Evolutionary conservation across 2,888 invertebrate species (phyloP).

Genomic region (Tachystola acroxantha): DNA sequence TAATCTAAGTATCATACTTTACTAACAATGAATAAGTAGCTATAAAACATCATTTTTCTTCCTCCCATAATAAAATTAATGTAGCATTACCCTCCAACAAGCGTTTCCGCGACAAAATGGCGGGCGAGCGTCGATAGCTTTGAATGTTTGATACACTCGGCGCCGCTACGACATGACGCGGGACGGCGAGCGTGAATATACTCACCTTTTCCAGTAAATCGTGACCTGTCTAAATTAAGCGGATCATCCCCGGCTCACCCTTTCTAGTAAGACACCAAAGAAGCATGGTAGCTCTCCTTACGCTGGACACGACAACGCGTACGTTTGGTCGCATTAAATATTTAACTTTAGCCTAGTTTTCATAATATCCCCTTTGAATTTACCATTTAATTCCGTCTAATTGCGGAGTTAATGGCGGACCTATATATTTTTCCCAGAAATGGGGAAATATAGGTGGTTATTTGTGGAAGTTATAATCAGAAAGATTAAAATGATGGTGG

Average conservation of each 20-base stretch:
- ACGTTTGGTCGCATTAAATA: conserved; percentile 30
- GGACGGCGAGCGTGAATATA: conserved; percentile 17
- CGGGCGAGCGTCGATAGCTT: conserved; percentile 37
- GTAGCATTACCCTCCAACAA: conserved; percentile 35
- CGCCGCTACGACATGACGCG: conserved; percentile 23
- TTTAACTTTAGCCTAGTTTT: conserved; percentile 34
- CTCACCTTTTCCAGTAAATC: conserved; percentile 18
- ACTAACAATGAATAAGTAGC: too few relatives aligned
- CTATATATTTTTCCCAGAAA: conserved; percentile 17
- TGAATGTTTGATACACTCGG: conserved; percentile 40
- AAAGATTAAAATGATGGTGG: too few relatives aligned
- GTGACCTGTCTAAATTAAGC: conserved; percentile 15
- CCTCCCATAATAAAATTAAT: conserved; percentile 27
- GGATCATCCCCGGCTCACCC: conserved; percentile 1
- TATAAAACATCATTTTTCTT: conserved; percentile 20
- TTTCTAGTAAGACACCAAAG: not conserved
- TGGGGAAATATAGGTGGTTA: not conserved
- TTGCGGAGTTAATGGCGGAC: conserved; percentile 19
- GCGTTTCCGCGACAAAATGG: conserved; percentile 36
- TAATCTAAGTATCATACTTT: too few relatives aligned
- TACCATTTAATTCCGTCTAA: conserved; percentile 26
- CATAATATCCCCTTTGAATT: conserved; percentile 27
- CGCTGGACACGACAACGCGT: conserved; percentile 21
- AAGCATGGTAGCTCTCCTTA: conserved; percentile 17
- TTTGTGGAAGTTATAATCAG: too few relatives aligned